phyloP scores from a whole-genome alignment of 1,140 invertebrate species.

The Leptopilina boulardi region DNA sequence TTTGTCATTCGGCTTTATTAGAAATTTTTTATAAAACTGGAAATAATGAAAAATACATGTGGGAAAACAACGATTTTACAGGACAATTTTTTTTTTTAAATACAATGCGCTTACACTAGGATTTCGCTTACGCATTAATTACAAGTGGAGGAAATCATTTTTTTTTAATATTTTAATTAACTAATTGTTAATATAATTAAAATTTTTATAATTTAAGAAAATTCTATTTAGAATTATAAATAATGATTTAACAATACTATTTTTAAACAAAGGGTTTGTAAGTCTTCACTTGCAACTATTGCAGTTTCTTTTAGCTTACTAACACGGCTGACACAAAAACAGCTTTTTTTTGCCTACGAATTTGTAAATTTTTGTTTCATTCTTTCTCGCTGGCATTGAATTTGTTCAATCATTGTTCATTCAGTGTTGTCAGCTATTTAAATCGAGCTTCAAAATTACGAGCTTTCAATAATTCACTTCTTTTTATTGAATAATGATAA shows the following conservation, averaged over 20 bases:
- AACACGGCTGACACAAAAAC: constrained; percentile 24
- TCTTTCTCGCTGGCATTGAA: constrained; percentile 15
- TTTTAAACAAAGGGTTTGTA: not conserved
- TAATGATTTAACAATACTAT: too few species aligned
- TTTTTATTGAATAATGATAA: not conserved
- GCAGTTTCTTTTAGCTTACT: not conserved
- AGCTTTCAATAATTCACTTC: not conserved
- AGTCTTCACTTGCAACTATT: not conserved
- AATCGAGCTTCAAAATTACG: constrained; percentile 27
- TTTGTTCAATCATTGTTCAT: constrained; percentile 2
- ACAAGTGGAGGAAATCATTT: not conserved
- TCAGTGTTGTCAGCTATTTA: constrained; percentile 6
- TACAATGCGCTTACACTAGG: constrained; percentile 25
- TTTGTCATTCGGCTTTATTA: constrained; percentile 12
- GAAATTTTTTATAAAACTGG: constrained; percentile 12
- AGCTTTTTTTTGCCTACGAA: not conserved
- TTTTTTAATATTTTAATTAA: too few species aligned
- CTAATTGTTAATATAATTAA: too few species aligned
- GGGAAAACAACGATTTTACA: constrained; percentile 6
- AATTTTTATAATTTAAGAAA: too few species aligned
- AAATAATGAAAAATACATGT: not conserved
- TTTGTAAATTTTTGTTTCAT: not conserved
- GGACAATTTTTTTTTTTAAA: not conserved
- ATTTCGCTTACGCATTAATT: constrained; percentile 14
- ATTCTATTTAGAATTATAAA: too few species aligned